Conservation (phyloP, 2,888 invertebrate species). For the Marronus borbonicus region DNA sequence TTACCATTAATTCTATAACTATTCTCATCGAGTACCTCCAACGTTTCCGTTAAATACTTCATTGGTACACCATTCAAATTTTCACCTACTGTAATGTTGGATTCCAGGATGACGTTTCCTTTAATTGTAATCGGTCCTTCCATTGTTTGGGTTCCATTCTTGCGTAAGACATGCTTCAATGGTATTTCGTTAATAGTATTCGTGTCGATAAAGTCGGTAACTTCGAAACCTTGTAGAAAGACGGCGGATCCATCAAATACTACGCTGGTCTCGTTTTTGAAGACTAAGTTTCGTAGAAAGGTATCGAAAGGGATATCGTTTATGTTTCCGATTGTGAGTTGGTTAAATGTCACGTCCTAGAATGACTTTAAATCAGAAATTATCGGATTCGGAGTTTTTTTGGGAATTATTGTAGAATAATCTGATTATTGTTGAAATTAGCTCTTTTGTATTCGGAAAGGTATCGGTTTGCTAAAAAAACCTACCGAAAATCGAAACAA, state of each 20-base stretch:
- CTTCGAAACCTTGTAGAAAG: slow-evolving; percentile 65
- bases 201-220: slow-evolving; percentile 59
- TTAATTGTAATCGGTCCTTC: slow-evolving; percentile 62
- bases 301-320: slow-evolving; percentile 67
- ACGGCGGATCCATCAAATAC: slow-evolving; percentile 61
- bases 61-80: slow-evolving; percentile 64
- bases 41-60: slow-evolving; percentile 58
- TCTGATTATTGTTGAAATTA: no score
- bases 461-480: no score
- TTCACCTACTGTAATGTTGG: slow-evolving; percentile 64
- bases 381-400: not conserved
- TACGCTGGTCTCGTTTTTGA: slow-evolving; percentile 65
- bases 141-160: slow-evolving; percentile 64
- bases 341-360: slow-evolving; percentile 60
- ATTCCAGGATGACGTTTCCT: slow-evolving; percentile 64
- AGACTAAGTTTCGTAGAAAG: slow-evolving; percentile 69
- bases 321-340: slow-evolving; percentile 64
- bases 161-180: slow-evolving; percentile 66
- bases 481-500: no score
- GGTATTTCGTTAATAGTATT: slow-evolving; percentile 63
- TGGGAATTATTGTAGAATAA: no score
- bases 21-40: slow-evolving; percentile 57
- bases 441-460: no score
- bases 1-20: slow-evolving; percentile 62
- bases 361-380: not conserved